Percentiles rank a stretch among this genome's conserved stretches.
These are phyloP conservation scores for Nebria brevicollis DNA, from an alignment of 2,888 invertebrate genomes.

Conservation along the genomic window DNA sequence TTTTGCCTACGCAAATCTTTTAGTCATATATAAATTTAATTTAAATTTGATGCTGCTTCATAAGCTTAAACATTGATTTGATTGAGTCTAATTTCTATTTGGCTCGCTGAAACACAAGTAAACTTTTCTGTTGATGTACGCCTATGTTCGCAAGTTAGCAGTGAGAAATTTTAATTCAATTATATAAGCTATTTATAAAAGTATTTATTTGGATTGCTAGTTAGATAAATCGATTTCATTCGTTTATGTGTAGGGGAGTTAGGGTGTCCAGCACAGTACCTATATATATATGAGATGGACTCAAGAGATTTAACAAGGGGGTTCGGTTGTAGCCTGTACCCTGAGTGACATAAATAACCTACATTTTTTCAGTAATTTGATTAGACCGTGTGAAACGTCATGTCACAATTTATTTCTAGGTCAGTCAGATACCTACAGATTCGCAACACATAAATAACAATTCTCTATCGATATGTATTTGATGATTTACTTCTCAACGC, in stretches of 20 bases:
- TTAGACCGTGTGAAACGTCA: not conserved
- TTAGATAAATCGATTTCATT: slow-evolving; percentile 44
- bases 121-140: not conserved
- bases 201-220: slow-evolving; percentile 45
- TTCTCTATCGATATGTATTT: not conserved
- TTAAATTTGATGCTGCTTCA: too few species aligned
- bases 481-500: not conserved
- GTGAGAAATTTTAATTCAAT: slow-evolving; percentile 13
- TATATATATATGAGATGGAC: slow-evolving; percentile 3
- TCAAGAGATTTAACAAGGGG: slow-evolving; percentile 1
- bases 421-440: slow-evolving; percentile 1
- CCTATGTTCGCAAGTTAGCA: not conserved
- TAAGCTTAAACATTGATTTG: too few species aligned
- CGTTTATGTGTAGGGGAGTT: slow-evolving; percentile 22
- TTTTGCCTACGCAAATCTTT: too few species aligned
- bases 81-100: too few species aligned
- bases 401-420: not conserved
- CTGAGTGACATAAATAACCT: slow-evolving; percentile 1
- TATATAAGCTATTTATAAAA: slow-evolving; percentile 43
- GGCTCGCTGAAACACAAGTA: too few species aligned
- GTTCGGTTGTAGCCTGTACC: not conserved
- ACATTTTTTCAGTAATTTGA: slow-evolving; percentile 1
- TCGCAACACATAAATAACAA: not conserved
- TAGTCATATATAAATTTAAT: too few species aligned
- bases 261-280: not conserved